Base-by-base conservation (phyloP, 1,140 invertebrate species). In the Caerostris darwini region DNA sequence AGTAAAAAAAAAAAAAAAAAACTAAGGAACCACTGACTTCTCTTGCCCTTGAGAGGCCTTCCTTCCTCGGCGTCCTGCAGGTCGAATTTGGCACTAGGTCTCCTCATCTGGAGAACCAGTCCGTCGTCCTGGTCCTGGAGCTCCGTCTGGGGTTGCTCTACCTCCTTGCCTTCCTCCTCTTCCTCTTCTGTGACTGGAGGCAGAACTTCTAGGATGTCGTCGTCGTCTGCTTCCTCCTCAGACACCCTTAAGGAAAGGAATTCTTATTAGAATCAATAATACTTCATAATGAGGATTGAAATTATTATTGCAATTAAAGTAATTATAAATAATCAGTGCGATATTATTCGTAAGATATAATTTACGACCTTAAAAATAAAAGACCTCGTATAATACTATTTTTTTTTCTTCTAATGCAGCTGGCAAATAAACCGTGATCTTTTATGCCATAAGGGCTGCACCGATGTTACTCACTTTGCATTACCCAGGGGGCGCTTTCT, bases 161-260 rank as follows among this genome's bases (percentile, higher is more conserved):
- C 61, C 77, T 61, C 71, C 0, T 82, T 87, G 2, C 61, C 92
- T 0, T 87, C 54, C 34, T 87, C 87, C 2, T 94, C 87, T 14
- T 88, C 86, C 57, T 94, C 71, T 58, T 94, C 93, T 0, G 77
- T 77, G n/a, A 90, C 71, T 7, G 93, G 87, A 6, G 93, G 88
- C 5, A 94, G 82, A 5, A 83, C 93, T 57, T 94, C 93, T 56
- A 94, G 50, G 17, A 94, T 90, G n/a, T 90, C 93, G 59, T 94
- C 93, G n/a, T 34, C 34, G 34, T 34, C 34, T 3, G 5, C 34
- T 12, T 90, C 93, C 7, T 94, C 93, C 14, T 7, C 57, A 3
- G 87, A 90, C 10, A 94, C 61, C 34, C 93, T 94, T 34, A 1
- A 1, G 34, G 34, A 64, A 54, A 89, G 6, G 53, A 82, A 1